Evolutionary conservation across 2,797 vertebrate genomes (phyloP).

Genomic region (Anguilla megastoma): DNA sequence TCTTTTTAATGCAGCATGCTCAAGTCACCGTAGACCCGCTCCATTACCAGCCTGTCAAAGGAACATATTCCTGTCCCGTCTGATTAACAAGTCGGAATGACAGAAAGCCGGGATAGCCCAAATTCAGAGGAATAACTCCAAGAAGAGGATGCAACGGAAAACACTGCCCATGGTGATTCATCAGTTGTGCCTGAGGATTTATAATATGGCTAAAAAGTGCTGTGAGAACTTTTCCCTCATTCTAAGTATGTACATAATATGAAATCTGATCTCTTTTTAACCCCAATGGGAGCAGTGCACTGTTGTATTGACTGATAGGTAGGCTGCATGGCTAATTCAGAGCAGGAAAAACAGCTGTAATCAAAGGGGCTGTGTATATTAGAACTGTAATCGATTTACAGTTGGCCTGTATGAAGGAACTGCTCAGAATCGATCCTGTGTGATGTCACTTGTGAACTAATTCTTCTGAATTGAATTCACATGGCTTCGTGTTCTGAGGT

Average conservation of each 20-base stretch:
- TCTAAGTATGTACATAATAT: no score
- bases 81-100: not conserved
- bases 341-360: not conserved
- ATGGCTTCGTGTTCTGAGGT: no score
- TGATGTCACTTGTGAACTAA: not conserved
- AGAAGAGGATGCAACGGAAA: not conserved
- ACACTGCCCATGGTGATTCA: not conserved
- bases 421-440: not conserved
- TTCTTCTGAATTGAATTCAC: not conserved
- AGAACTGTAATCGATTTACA: not conserved
- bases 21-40: slow-evolving; percentile 42
- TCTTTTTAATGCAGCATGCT: slow-evolving; percentile 60
- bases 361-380: not conserved
- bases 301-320: not conserved
- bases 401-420: not conserved
- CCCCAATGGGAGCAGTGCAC: not conserved
- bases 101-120: not conserved
- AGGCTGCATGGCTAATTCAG: not conserved
- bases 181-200: no score
- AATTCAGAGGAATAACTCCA: not conserved
- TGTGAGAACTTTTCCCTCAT: no score
- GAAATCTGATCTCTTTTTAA: not conserved
- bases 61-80: not conserved
- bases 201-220: no score
- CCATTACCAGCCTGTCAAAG: slow-evolving; percentile 39